A percentile compares a stretch with the other conserved stretches of the same genome.
These are phyloP conservation scores for Drosophila diplacantha DNA, from an alignment of 2,888 invertebrate species.

Conservation along the genomic window DNA sequence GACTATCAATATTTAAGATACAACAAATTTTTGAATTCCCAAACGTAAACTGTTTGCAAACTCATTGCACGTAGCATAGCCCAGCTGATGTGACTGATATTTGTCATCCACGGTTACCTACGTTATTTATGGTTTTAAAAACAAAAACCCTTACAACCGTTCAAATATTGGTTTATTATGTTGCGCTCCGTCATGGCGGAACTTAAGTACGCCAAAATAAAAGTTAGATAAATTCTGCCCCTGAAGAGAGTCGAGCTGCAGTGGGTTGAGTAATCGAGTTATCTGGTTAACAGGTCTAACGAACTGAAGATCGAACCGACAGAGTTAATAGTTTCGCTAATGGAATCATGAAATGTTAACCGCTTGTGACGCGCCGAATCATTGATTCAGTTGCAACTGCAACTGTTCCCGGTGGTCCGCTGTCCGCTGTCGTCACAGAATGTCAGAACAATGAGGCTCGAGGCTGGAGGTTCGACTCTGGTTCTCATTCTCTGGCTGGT, in stretches of 20 bases:
- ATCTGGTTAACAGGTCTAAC: background rate
- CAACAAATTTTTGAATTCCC: conserved; percentile 8
- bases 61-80: conserved; percentile 47
- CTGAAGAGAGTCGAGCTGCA: background rate
- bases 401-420: conserved; percentile 6
- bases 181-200: conserved; percentile 6
- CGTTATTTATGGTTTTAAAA: conserved; percentile 19
- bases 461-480: conserved; percentile 3
- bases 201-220: background rate
- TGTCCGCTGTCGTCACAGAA: conserved; percentile 44
- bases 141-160: conserved; percentile 43
- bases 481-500: conserved; percentile 10
- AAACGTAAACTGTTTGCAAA: conserved; percentile 37
- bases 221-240: conserved; percentile 7
- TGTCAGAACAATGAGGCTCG: conserved; percentile 31
- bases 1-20: conserved; percentile 13
- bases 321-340: conserved; percentile 32
- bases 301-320: background rate
- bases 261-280: background rate
- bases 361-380: conserved; percentile 31
- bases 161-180: conserved; percentile 51
- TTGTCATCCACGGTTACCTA: conserved; percentile 53
- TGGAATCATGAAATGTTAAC: conserved; percentile 44
- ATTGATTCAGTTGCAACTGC: conserved; percentile 31
- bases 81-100: conserved; percentile 29